Base-by-base conservation (phyloP, 2,888 invertebrate genomes). In the Thera britannica region DNA sequence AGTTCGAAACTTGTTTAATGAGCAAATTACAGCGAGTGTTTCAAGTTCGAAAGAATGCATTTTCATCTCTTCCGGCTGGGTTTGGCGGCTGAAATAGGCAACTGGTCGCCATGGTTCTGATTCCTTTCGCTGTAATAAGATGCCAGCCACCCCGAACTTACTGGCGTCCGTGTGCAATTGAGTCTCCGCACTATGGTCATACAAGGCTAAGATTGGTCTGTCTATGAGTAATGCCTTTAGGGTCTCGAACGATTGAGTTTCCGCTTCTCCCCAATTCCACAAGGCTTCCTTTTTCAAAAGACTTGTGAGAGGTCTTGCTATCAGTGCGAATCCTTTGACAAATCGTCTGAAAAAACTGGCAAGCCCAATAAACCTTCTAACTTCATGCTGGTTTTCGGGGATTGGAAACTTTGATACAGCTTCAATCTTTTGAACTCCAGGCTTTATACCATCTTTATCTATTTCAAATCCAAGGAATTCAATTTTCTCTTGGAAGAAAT, bases 401-500 rank as follows among this genome's bases (percentile, higher is more conserved):
- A 41, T 5, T 4, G 56, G 41, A 23, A 57, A 57, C 8, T 38
- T 6, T 2, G 36, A 12, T 5, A 57, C 38, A 12, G 56, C 56
- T 12, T 41, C 8, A n/a, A 12, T 41, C 8, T 57, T 57, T 6
- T 5, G 7, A 12, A 12, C n/a, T 36, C 60, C 60, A 7, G 60
- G 51, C 9, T 38, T 60, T 8, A 60, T 12, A 2, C 60, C 60
- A 12, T 38, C 38, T 23, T n/a, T 8, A 23, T 11, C 4, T 3
- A 60, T 38, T 3, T 60, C 49, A 41, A 12, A 60, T 4, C 60
- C 60, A 1, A 60, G 38, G 12, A 12, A 60, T 8, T 51, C 51
- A 7, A 60, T 60, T 51, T 51, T 60, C 4, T 51, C 38, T 38
- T 51, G 51, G 8, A 60, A 60, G 51, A 60, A 60, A 11, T 35